phyloP scores from a whole-genome alignment of 2,797 vertebrate genomes.

The Dicrostonyx torquatus region DNA sequence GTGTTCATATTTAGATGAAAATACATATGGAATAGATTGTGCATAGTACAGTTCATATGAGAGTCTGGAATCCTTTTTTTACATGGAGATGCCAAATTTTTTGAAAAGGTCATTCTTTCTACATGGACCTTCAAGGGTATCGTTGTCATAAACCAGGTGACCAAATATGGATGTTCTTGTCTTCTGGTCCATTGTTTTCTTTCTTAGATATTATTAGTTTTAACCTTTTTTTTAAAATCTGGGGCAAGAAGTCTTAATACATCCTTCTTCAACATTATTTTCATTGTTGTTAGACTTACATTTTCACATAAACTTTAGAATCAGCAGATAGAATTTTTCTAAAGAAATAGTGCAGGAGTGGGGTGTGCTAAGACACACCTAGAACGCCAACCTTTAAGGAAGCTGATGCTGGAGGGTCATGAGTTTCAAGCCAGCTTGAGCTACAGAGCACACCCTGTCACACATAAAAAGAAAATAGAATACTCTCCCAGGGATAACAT shows the following conservation, averaged over 20 bases:
- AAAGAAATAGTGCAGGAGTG: background rate
- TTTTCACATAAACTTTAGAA: constrained; percentile 30
- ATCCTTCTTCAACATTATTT: constrained; percentile 27
- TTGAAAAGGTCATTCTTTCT: constrained; percentile 5
- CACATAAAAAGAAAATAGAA: background rate
- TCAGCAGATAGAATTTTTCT: background rate
- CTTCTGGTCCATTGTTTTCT: background rate
- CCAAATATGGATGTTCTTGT: background rate
- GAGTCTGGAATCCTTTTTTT: constrained; percentile 1
- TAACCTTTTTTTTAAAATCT: background rate
- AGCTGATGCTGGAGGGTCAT: background rate
- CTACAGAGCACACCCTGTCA: background rate
- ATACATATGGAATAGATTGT: constrained; percentile 24
- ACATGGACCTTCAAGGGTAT: background rate
- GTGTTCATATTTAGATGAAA: background rate
- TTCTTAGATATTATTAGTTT: background rate
- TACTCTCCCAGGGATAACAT: background rate
- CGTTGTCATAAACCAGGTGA: constrained; percentile 16
- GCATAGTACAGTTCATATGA: background rate
- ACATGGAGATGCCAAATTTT: background rate
- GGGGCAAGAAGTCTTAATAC: background rate
- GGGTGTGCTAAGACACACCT: background rate
- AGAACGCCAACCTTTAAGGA: background rate
- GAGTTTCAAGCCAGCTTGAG: background rate
- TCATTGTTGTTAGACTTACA: background rate